Evolutionary conservation across 2,113 vertebrate species (phyloP).

Genomic region (Tiliqua scincoides): DNA sequence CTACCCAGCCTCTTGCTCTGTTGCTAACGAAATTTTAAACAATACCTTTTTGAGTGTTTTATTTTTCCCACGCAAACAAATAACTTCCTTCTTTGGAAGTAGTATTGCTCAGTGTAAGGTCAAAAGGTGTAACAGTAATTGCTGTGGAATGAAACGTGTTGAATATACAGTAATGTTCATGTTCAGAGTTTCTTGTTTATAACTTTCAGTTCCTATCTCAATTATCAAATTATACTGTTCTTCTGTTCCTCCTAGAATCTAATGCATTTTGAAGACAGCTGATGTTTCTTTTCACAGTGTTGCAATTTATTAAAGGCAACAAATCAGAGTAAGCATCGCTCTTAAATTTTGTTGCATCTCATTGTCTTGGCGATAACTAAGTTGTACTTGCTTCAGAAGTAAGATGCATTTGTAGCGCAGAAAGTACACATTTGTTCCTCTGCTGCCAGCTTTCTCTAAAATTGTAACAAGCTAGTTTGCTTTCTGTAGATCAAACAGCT

Average conservation of each 20-base stretch:
- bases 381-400: background rate
- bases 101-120: background rate
- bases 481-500: fast-evolving
- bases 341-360: background rate
- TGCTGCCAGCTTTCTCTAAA: background rate
- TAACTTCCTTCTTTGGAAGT: background rate
- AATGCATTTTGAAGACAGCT: background rate
- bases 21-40: background rate
- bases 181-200: background rate
- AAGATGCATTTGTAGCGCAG: background rate
- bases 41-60: background rate
- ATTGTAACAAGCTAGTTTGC: background rate
- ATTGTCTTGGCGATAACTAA: background rate
- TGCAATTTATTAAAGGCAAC: constrained; percentile 1
- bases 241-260: background rate
- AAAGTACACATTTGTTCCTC: background rate
- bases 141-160: background rate
- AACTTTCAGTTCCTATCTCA: background rate
- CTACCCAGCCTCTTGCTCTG: too few relatives aligned
- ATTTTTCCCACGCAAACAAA: background rate
- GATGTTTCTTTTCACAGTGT: background rate
- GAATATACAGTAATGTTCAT: background rate
- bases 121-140: background rate
- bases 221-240: background rate
- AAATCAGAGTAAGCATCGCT: background rate